These are phyloP conservation scores for Hydrotaea cyrtoneurina DNA, from an alignment of 2,888 invertebrate species.

Conservation along the genomic window DNA sequence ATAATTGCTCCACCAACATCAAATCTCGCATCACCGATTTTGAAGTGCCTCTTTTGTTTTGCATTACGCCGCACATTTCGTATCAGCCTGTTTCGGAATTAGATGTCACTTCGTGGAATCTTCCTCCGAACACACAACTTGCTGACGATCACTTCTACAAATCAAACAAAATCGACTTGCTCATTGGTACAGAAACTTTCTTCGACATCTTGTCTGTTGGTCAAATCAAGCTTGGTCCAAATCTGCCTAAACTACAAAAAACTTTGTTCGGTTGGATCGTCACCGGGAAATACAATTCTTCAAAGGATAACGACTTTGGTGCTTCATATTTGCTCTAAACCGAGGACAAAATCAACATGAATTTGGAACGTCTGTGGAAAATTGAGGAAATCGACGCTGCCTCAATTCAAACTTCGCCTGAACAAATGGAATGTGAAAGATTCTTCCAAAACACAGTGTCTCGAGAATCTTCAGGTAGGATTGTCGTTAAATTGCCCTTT, in stretches of 20 bases:
- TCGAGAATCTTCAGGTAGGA: conserved; percentile 42
- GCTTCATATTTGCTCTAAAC: conserved; percentile 17
- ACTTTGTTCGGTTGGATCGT: conserved; percentile 60
- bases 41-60: conserved; percentile 52
- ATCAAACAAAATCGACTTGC: conserved; percentile 57
- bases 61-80: conserved; percentile 60
- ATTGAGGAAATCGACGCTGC: conserved; percentile 12
- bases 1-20: conserved; percentile 34
- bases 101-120: conserved; percentile 50
- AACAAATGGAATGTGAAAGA: conserved; percentile 48
- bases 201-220: conserved; percentile 60
- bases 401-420: not conserved
- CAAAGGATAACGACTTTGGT: not conserved
- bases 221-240: conserved; percentile 56
- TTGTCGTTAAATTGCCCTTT: conserved; percentile 56
- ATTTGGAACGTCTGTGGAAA: conserved; percentile 40
- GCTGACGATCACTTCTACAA: conserved; percentile 60
- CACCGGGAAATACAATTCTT: conserved; percentile 33
- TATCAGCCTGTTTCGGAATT: conserved; percentile 50
- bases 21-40: conserved; percentile 56
- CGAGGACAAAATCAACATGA: conserved; percentile 31
- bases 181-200: conserved; percentile 60
- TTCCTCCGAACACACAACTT: conserved; percentile 48
- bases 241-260: conserved; percentile 59
- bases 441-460: conserved; percentile 33